Conservation (phyloP, 2,113 vertebrate genomes). For the Reinhardtius hippoglossoides region DNA sequence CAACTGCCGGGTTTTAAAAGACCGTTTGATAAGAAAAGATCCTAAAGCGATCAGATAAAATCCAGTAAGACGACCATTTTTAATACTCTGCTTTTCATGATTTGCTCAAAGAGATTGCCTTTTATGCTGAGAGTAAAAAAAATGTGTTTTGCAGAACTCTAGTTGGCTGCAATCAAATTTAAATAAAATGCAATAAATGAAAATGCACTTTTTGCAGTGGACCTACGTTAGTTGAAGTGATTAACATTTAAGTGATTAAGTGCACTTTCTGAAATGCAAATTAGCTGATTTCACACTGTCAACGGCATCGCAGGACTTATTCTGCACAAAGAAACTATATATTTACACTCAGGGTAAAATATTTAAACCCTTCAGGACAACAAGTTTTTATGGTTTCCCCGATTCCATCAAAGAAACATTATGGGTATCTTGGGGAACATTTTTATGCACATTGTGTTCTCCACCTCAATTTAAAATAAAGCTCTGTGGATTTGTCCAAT, state of each 20-base stretch:
- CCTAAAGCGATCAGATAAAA: not conserved
- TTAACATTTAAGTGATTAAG: too few species aligned
- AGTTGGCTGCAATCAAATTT: too few species aligned
- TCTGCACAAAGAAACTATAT: not conserved
- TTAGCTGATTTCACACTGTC: too few species aligned
- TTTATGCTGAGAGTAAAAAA: not conserved
- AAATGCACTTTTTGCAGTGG: not conserved
- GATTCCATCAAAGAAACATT: not conserved
- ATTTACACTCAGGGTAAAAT: not conserved
- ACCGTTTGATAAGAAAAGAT: not conserved
- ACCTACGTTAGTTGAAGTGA: too few species aligned
- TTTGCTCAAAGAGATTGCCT: not conserved
- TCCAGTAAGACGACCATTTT: not conserved
- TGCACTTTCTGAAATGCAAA: too few species aligned
- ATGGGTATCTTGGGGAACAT: too few species aligned
- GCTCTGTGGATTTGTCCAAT: too few species aligned
- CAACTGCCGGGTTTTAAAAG: slow-evolving; percentile 6
- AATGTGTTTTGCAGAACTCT: too few species aligned
- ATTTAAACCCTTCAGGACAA: not conserved
- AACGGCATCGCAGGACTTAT: not conserved
- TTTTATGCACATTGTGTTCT: too few species aligned
- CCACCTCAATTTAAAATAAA: too few species aligned
- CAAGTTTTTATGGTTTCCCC: too few species aligned
- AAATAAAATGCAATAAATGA: too few species aligned
- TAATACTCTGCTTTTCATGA: not conserved